Conservation (phyloP, 2,888 invertebrate genomes). For the Tenthredo amoena region DNA sequence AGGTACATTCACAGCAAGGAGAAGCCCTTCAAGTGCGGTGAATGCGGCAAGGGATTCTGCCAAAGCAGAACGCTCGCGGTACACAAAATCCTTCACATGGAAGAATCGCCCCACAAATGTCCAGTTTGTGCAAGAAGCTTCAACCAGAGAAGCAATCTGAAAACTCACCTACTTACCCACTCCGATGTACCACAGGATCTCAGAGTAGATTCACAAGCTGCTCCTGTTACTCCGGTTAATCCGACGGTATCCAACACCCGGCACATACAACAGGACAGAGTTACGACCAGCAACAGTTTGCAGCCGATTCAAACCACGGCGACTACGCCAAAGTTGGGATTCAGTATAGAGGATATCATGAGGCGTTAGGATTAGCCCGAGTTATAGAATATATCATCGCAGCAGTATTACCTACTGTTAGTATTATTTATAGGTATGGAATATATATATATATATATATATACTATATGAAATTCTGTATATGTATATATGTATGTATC, state of each 20-base stretch:
- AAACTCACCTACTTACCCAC: slow-evolving; percentile 93
- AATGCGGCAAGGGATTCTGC: slow-evolving; percentile 99
- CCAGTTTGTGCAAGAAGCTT: slow-evolving; percentile 93
- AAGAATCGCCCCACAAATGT: slow-evolving; percentile 96
- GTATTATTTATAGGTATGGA: neutral
- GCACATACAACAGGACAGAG: slow-evolving; percentile 59
- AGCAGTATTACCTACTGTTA: slow-evolving; percentile 37
- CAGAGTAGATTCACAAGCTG: slow-evolving; percentile 64
- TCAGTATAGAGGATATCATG: slow-evolving; percentile 94
- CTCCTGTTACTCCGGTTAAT: slow-evolving; percentile 53
- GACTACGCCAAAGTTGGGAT: slow-evolving; percentile 82
- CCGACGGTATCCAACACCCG: slow-evolving; percentile 56
- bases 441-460: neutral
- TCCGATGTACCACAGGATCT: slow-evolving; percentile 83
- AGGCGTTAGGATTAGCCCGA: slow-evolving; percentile 79
- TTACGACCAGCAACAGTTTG: slow-evolving; percentile 42
- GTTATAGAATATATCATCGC: neutral
- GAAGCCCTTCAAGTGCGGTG: slow-evolving; percentile 98
- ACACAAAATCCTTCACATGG: slow-evolving; percentile 95
- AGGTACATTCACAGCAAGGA: slow-evolving; percentile 99
- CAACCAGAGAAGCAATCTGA: slow-evolving; percentile 95
- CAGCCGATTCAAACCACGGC: slow-evolving; percentile 3
- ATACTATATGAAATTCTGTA: neutral
- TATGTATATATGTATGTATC: neutral
- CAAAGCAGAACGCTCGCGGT: slow-evolving; percentile 97